Base-by-base conservation (phyloP, 2,888 invertebrate genomes). In the Eulithis prunata region DNA sequence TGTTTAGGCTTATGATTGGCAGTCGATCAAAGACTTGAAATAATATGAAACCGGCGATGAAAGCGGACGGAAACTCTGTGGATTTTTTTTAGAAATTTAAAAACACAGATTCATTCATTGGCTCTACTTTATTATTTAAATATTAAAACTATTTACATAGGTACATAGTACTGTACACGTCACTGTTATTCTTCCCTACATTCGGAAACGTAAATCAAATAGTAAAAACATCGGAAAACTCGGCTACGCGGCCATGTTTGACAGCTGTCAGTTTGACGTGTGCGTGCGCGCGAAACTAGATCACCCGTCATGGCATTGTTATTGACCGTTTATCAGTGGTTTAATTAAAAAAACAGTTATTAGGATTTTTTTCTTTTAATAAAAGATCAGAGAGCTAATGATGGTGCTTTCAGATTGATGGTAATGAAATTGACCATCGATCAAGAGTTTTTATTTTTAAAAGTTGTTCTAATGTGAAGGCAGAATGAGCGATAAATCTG, bases 211-310 rank as follows among this genome's bases (percentile, higher is more conserved):
- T 60, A 64, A 57, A 71, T 71, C 45, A 62, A 66, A 68, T 61
- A 60, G 49, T 38, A 62, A 60, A 62, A 43, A 46, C 47, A 54
- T 21, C 49, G 41, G 56, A 62, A 54, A 69, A 56, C 54, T 47
- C 58, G 14, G 43, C 21, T 49, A 38, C 53, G 69, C 69, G 65
- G 71, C 60, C 62, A 63, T 72, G 71, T 71, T 73, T 73, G 74
- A 73, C 71, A 73, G 65, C 70, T 75, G 73, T 71, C 74, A 72
- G 66, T 70, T 69, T 68, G 69, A 64, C 57, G 36, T 38, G 54
- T 53, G 55, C 60, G 28, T 60, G 68, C 61, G 63, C 38, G 14
- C 38, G 41, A 67, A 73, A 65, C 62, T 63, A 54, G 57, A 66
- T n/a, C 62, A 61, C 49, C 28, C 52, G 63, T 67, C 57, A 69